These are phyloP conservation scores for Myopa testacea DNA, from an alignment of 2,888 invertebrate species.

Conservation along the genomic window DNA sequence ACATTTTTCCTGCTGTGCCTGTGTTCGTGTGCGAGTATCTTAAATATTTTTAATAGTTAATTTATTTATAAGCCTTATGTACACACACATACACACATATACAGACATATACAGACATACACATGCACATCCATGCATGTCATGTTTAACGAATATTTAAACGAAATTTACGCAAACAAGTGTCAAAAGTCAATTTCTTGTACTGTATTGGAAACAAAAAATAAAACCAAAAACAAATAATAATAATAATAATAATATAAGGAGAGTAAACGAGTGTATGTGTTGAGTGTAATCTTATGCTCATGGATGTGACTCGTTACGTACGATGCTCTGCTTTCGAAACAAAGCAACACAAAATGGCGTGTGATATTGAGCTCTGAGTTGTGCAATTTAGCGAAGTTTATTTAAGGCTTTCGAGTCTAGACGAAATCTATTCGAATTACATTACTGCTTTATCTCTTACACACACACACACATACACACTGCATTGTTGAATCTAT, in stretches of 20 bases:
- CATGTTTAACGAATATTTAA: slow-evolving; percentile 30
- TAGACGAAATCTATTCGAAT: background rate
- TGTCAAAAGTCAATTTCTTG: slow-evolving; percentile 30
- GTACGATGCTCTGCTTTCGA: slow-evolving; percentile 21
- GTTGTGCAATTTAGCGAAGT: slow-evolving; percentile 58
- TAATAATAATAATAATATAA: background rate
- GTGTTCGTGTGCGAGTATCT: slow-evolving; percentile 30
- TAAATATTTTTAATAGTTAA: slow-evolving; percentile 20
- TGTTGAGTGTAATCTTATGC: background rate
- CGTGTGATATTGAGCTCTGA: slow-evolving; percentile 62
- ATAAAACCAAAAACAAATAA: slow-evolving; percentile 7
- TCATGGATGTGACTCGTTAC: slow-evolving; percentile 7
- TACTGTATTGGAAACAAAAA: slow-evolving; percentile 25
- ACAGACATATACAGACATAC: slow-evolving; percentile 26
- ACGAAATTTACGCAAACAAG: slow-evolving; percentile 24
- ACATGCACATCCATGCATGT: slow-evolving; percentile 17
- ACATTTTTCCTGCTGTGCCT: slow-evolving; percentile 13
- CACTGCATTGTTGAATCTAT: too few species aligned
- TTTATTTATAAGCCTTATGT: slow-evolving; percentile 35
- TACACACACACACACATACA: too few species aligned
- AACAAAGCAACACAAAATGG: slow-evolving; percentile 47
- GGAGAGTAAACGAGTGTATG: too few species aligned
- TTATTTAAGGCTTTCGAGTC: background rate
- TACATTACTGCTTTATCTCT: background rate
- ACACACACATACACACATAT: background rate